phyloP scores from a whole-genome alignment of 2,113 vertebrate genomes.

The Microcebus ravelobensis region DNA sequence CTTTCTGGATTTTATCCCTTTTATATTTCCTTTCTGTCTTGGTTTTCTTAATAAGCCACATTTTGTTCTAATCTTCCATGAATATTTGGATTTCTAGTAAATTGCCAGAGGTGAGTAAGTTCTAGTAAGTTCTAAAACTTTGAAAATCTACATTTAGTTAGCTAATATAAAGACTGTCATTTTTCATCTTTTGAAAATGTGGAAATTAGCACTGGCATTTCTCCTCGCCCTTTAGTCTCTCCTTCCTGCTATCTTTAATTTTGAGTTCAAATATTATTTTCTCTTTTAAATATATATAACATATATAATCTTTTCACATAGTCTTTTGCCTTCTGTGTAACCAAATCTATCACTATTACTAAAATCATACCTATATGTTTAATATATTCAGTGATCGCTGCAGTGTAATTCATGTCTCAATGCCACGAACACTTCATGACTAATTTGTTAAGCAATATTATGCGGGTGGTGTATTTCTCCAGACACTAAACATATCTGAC shows the following conservation, averaged over 20 bases:
- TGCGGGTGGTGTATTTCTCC: neutral
- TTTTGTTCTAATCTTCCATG: neutral
- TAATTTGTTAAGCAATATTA: neutral
- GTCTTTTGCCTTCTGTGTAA: neutral
- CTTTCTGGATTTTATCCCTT: neutral
- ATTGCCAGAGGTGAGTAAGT: neutral
- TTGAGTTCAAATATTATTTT: constrained; percentile 6
- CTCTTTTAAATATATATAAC: neutral
- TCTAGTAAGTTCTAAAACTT: neutral
- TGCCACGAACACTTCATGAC: neutral
- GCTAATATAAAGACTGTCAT: neutral
- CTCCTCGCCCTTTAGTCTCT: neutral
- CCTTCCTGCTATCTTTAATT: neutral
- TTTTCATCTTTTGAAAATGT: constrained; percentile 28
- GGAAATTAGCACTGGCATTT: neutral
- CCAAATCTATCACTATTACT: neutral
- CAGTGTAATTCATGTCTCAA: neutral
- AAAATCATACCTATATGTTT: neutral
- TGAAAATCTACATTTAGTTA: constrained; percentile 7
- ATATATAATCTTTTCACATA: constrained; percentile 1
- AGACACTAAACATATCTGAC: neutral
- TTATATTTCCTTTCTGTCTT: neutral
- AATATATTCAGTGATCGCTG: neutral
- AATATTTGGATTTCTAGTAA: constrained; percentile 21
- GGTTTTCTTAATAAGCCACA: neutral